phyloP scores from a whole-genome alignment of 1,140 invertebrate genomes.

The Zaprionus camerounensis region DNA sequence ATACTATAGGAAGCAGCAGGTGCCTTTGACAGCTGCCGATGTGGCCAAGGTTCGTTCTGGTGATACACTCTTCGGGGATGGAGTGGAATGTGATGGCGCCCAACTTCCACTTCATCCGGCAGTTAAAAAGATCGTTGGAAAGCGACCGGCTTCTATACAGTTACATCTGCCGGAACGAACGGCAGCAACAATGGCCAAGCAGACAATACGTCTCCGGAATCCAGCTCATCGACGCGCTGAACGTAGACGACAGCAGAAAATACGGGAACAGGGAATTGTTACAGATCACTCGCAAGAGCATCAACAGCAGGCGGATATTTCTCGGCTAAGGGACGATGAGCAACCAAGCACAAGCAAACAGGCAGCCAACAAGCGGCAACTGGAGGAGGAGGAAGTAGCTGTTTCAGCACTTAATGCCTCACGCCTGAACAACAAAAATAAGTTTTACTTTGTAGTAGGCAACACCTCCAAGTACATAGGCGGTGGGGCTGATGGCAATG shows the following conservation, averaged over 20 bases:
- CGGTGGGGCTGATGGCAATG: conserved; percentile 75
- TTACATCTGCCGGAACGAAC: conserved; percentile 84
- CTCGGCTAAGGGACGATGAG: conserved; percentile 38
- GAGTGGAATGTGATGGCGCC: conserved; percentile 31
- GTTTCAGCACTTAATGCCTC: conserved; percentile 57
- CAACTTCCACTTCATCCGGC: conserved; percentile 90
- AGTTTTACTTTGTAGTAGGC: conserved; percentile 87
- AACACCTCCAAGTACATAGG: conserved; percentile 95
- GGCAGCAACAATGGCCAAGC: conserved; percentile 84
- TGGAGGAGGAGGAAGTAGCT: conserved; percentile 14
- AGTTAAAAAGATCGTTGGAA: conserved; percentile 88
- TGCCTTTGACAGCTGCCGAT: conserved; percentile 85
- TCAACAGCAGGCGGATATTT: conserved; percentile 12
- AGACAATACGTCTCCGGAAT: conserved; percentile 74
- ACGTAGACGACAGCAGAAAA: conserved; percentile 57
- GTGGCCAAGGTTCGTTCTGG: conserved; percentile 83
- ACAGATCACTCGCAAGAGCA: conserved; percentile 66
- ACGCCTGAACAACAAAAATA: conserved; percentile 75
- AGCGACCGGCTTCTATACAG: conserved; percentile 83
- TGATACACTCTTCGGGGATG: conserved; percentile 56
- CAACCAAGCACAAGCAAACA: conserved; percentile 63
- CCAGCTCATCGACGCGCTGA: conserved; percentile 52
- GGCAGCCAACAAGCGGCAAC: conserved; percentile 69
- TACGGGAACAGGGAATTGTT: conserved; percentile 71
- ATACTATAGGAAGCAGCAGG: conserved; percentile 89